Evolutionary conservation across 2,888 invertebrate genomes (phyloP).

Genomic region (Leptinotarsa peninsularis): DNA sequence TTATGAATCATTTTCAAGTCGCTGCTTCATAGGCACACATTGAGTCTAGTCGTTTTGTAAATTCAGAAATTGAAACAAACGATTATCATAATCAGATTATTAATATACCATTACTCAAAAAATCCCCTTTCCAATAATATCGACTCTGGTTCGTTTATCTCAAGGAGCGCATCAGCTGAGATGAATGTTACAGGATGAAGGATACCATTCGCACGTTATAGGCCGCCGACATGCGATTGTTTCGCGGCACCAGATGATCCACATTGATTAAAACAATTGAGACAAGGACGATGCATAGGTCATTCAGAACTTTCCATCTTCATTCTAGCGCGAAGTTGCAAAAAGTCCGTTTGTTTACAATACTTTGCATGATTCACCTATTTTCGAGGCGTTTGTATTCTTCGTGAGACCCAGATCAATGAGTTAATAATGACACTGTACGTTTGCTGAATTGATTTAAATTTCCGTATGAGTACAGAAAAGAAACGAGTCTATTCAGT

Average conservation of each 20-base stretch:
- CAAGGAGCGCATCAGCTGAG: background rate
- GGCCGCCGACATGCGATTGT: constrained; percentile 53
- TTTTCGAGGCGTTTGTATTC: background rate
- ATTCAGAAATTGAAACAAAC: too few species aligned
- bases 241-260: constrained; percentile 55
- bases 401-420: background rate
- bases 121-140: background rate
- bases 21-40: too few species aligned
- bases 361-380: constrained; percentile 10
- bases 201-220: constrained; percentile 49
- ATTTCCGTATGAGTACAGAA: too few species aligned
- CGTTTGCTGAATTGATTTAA: constrained; percentile 3
- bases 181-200: constrained; percentile 37
- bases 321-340: constrained; percentile 10
- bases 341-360: background rate
- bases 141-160: background rate
- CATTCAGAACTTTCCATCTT: constrained; percentile 48
- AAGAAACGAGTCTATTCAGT: too few species aligned
- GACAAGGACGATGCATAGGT: constrained; percentile 59
- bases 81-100: too few species aligned
- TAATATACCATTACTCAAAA: too few species aligned
- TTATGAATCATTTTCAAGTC: too few species aligned
- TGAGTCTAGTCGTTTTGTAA: too few species aligned
- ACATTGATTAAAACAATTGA: constrained; percentile 61
- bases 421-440: background rate